Percentiles rank a stretch among this genome's conserved stretches.
Evolutionary conservation across 2,888 invertebrate genomes (phyloP).

Genomic region (Apodemia duryi): DNA sequence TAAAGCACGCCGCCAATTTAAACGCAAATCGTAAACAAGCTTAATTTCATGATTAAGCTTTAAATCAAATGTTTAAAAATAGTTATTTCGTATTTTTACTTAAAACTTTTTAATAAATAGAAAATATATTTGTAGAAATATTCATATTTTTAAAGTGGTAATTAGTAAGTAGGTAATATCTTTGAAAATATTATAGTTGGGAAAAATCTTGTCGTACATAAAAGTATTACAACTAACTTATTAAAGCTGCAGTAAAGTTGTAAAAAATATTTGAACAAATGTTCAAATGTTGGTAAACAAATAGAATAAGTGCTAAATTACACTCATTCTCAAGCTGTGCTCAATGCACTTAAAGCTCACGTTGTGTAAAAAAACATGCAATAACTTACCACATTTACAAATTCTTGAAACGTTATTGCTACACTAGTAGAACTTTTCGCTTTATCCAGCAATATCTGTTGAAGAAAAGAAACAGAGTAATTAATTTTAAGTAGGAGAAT

Average conservation of each 20-base stretch:
- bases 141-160: no score
- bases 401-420: conserved; percentile 95
- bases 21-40: not conserved
- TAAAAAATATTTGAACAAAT: no score
- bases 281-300: no score
- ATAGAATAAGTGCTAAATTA: not conserved
- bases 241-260: no score
- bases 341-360: not conserved
- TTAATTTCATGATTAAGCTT: conserved; percentile 20
- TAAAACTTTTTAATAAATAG: no score
- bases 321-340: not conserved
- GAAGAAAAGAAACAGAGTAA: conserved; percentile 24
- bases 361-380: not conserved
- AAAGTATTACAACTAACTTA: no score
- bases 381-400: conserved; percentile 94
- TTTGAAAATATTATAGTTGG: no score
- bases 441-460: conserved; percentile 83
- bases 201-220: no score
- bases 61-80: no score
- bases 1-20: conserved; percentile 9
- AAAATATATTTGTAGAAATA: not conserved
- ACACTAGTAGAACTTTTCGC: conserved; percentile 84
- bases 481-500: not conserved
- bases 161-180: no score
- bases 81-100: no score